phyloP scores from a whole-genome alignment of 1,140 invertebrate genomes.

The Chrysomallon squamiferum region DNA sequence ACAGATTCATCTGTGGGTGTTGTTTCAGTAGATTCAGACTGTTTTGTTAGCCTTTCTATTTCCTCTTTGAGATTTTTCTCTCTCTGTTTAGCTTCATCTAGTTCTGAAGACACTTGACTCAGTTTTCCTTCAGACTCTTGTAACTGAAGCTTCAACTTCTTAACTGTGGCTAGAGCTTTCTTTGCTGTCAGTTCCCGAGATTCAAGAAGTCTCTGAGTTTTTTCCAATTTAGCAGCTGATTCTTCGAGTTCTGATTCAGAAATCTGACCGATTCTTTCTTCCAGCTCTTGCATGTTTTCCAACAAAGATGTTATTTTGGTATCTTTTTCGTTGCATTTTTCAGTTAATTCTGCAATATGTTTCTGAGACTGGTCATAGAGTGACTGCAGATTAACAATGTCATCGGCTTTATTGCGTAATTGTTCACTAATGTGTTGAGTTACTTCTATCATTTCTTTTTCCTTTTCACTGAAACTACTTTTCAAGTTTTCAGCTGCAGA shows the following conservation, averaged over 20 bases:
- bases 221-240: slow-evolving; percentile 18
- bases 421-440: slow-evolving; percentile 11
- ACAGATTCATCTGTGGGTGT: not conserved
- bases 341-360: slow-evolving; percentile 6
- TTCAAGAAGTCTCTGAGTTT: slow-evolving; percentile 26
- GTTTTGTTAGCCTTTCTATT: not conserved
- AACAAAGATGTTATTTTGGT: slow-evolving; percentile 47
- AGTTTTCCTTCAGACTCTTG: slow-evolving; percentile 17
- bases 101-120: slow-evolving; percentile 11
- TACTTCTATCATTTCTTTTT: slow-evolving; percentile 3
- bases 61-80: slow-evolving; percentile 16
- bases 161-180: slow-evolving; percentile 54
- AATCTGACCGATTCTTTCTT: slow-evolving; percentile 42
- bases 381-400: slow-evolving; percentile 11
- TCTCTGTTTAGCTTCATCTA: slow-evolving; percentile 14
- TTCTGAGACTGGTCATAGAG: not conserved
- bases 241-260: slow-evolving; percentile 22
- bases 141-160: slow-evolving; percentile 54
- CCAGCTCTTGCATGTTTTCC: slow-evolving; percentile 54
- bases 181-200: slow-evolving; percentile 49
- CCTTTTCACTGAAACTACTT: slow-evolving; percentile 7
- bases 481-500: not conserved
- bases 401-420: slow-evolving; percentile 10
- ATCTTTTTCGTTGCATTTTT: slow-evolving; percentile 38
- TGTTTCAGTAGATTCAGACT: not conserved